These are phyloP conservation scores for Nasonia longicornis DNA, from an alignment of 1,140 invertebrate genomes.

Conservation along the genomic window DNA sequence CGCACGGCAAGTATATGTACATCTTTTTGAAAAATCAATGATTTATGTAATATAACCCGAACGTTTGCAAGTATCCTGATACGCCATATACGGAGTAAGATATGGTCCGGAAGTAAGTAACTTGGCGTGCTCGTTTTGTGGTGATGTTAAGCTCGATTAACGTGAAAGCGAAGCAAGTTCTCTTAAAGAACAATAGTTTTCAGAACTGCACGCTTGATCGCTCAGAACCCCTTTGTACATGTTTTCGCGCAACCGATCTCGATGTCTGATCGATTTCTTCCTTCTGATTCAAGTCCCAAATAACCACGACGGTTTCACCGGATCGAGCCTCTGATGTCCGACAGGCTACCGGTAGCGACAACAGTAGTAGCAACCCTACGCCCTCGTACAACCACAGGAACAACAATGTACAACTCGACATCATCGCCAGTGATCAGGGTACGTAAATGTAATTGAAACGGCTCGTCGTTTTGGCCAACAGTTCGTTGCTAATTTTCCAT, in stretches of 20 bases:
- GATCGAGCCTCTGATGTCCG: conserved; percentile 54
- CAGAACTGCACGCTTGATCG: too few species aligned
- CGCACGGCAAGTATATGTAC: background rate
- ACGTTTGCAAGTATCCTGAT: too few species aligned
- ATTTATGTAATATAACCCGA: too few species aligned
- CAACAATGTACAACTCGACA: conserved; percentile 64
- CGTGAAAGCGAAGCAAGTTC: too few species aligned
- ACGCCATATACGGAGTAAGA: background rate
- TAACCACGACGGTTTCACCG: conserved; percentile 55
- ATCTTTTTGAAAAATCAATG: too few species aligned
- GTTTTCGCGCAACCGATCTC: too few species aligned
- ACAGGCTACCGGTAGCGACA: conserved; percentile 53
- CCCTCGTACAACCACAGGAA: conserved; percentile 59
- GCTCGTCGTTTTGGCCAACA: background rate
- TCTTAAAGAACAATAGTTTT: too few species aligned
- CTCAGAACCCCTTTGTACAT: too few species aligned
- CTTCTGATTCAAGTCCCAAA: conserved; percentile 52
- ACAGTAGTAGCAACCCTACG: conserved; percentile 55
- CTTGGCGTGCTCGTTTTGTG: too few species aligned
- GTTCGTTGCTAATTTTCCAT: background rate
- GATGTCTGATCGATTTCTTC: background rate
- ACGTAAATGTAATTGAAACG: background rate
- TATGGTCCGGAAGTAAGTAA: too few species aligned
- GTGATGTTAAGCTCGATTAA: too few species aligned
- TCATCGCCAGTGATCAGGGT: conserved; percentile 67